Conservation (phyloP, 2,888 invertebrate species). For the Rambutsinella grinnellia region DNA sequence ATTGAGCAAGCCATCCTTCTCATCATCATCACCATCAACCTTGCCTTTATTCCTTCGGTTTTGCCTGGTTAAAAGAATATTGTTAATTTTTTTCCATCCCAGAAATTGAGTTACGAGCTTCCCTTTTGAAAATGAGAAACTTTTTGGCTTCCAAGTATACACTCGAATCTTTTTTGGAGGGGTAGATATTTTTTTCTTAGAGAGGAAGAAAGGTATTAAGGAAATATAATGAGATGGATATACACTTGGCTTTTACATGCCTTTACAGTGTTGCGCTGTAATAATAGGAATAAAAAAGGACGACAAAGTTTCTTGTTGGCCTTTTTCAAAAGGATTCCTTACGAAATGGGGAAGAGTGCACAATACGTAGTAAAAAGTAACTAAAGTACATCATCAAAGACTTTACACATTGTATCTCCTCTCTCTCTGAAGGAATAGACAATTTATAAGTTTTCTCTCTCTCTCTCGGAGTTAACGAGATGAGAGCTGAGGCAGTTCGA, state of each 20-base stretch:
- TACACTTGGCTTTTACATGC: background rate
- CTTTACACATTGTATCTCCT: conserved; percentile 1
- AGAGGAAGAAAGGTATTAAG: conserved; percentile 53
- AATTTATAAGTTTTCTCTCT: conserved; percentile 23
- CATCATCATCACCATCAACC: conserved; percentile 35
- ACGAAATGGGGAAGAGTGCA: conserved; percentile 14
- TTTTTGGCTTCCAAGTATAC: conserved; percentile 24
- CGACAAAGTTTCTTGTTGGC: conserved; percentile 39
- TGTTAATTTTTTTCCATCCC: conserved; percentile 36
- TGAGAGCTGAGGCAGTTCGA: conserved; percentile 31
- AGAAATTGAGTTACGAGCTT: conserved; percentile 51
- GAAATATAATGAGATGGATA: conserved; percentile 33
- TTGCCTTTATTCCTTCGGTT: conserved; percentile 34
- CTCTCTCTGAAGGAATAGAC: too few relatives aligned
- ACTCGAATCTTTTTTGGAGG: conserved; percentile 18
- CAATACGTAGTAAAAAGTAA: background rate
- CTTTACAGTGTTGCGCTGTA: conserved; percentile 27
- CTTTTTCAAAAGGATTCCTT: conserved; percentile 26
- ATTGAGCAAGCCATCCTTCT: too few relatives aligned
- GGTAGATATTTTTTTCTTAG: conserved; percentile 40
- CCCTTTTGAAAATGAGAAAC: conserved; percentile 44
- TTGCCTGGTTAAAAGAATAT: conserved; percentile 16
- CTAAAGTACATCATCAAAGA: conserved; percentile 1
- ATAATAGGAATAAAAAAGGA: conserved; percentile 38
- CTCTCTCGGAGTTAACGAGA: conserved; percentile 53